Conservation (phyloP, 2,888 invertebrate species). For the Drosophila cognata region DNA sequence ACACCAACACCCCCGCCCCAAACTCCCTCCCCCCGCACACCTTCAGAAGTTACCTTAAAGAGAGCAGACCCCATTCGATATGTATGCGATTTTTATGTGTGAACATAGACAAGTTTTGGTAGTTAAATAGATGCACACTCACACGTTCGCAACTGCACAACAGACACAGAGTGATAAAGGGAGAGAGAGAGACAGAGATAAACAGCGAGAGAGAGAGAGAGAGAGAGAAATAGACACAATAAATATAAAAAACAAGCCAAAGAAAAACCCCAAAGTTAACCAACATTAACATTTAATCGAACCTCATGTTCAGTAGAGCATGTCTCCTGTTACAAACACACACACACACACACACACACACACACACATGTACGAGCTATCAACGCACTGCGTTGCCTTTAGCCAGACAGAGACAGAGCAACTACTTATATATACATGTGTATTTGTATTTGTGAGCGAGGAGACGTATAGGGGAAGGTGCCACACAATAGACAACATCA, state of each 20-base stretch:
- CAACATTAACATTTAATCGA: conserved; percentile 85
- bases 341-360: neutral
- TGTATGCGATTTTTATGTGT: conserved; percentile 78
- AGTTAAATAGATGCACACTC: conserved; percentile 77
- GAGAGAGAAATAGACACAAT: conserved; percentile 26
- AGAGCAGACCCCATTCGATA: conserved; percentile 47
- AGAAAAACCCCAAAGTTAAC: conserved; percentile 83
- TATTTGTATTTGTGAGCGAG: conserved; percentile 22
- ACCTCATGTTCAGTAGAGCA: conserved; percentile 84
- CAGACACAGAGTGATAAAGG: conserved; percentile 4
- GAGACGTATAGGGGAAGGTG: conserved; percentile 53
- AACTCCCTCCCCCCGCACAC: conserved; percentile 13
- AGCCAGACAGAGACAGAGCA: conserved; percentile 33
- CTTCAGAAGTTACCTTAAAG: conserved; percentile 6
- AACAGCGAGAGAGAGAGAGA: conserved; percentile 2
- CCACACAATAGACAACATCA: conserved; percentile 65
- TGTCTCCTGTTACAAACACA: conserved; percentile 81
- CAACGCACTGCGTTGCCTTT: conserved; percentile 39
- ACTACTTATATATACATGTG: neutral
- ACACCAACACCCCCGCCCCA: conserved; percentile 18
- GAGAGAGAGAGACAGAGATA: conserved; percentile 12
- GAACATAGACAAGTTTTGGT: conserved; percentile 81
- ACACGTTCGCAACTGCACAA: conserved; percentile 49
- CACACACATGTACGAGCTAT: conserved; percentile 61
- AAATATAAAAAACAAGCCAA: conserved; percentile 56